These are phyloP conservation scores for Saturnia pavonia DNA, from an alignment of 2,888 invertebrate genomes.

Conservation along the genomic window DNA sequence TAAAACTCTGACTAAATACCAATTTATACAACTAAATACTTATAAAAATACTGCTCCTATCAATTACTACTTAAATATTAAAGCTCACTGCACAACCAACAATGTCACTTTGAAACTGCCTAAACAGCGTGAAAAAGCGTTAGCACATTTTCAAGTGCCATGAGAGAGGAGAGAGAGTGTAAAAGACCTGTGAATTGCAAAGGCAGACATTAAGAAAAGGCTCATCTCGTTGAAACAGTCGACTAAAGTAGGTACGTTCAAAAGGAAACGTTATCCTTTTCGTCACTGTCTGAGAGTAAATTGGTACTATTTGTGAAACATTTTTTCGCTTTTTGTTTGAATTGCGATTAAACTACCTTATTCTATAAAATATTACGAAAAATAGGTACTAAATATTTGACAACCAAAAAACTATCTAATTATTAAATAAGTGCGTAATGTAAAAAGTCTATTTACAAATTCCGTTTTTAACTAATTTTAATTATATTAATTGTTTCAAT, in stretches of 20 bases:
- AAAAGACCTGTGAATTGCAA: constrained; percentile 44
- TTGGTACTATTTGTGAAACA: constrained; percentile 15
- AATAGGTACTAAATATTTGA: neutral
- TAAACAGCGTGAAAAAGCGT: constrained; percentile 33
- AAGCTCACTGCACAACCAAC: constrained; percentile 1
- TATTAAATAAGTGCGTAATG: neutral
- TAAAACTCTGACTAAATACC: neutral
- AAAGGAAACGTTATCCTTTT: constrained; percentile 27
- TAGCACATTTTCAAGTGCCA: constrained; percentile 37
- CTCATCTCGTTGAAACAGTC: constrained; percentile 41
- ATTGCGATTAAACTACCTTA: neutral
- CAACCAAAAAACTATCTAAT: neutral
- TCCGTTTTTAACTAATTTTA: too few species aligned
- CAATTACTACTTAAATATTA: neutral
- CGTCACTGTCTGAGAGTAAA: constrained; percentile 31
- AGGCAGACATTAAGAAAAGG: constrained; percentile 41
- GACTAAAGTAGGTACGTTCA: constrained; percentile 35
- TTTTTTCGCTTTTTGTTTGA: neutral
- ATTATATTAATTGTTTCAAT: too few species aligned
- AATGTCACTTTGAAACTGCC: constrained; percentile 27
- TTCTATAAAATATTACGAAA: neutral
- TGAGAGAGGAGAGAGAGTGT: constrained; percentile 33
- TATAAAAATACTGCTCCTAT: neutral
- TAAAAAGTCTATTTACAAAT: too few species aligned
- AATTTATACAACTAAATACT: neutral